Conservation (phyloP, 2,888 invertebrate genomes). For the Rhopalosiphum nymphaeae region DNA sequence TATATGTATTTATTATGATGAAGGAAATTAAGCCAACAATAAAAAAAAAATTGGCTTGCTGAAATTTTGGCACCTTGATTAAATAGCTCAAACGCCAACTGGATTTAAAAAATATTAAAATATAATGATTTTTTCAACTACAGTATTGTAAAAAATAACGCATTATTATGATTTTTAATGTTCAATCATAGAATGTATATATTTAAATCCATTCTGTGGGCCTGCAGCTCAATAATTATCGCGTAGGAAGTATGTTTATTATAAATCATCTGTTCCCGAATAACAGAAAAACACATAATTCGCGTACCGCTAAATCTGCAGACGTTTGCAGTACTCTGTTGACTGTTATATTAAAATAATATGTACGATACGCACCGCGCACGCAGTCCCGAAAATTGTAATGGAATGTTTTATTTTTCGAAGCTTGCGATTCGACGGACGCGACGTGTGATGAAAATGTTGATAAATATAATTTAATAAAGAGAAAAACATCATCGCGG, state of each 20-base stretch:
- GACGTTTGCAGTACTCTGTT: background rate
- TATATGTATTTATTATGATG: too few species aligned
- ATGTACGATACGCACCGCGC: background rate
- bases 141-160: too few species aligned
- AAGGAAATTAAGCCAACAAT: too few species aligned
- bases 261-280: background rate
- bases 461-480: slow-evolving; percentile 38
- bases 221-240: too few species aligned
- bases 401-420: slow-evolving; percentile 37
- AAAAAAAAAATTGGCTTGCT: too few species aligned
- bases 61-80: too few species aligned
- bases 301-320: background rate
- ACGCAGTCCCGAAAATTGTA: background rate
- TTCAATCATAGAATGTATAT: too few species aligned
- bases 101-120: too few species aligned
- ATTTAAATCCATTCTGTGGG: too few species aligned
- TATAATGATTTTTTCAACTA: too few species aligned
- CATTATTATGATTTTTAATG: too few species aligned
- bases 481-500: slow-evolving; percentile 19
- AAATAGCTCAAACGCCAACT: too few species aligned
- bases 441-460: slow-evolving; percentile 31
- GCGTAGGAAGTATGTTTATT: background rate
- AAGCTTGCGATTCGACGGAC: slow-evolving; percentile 10
- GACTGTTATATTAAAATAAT: background rate
- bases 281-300: background rate